These are phyloP conservation scores for Ammodramus savannarum DNA, from an alignment of 2,113 vertebrate genomes.

Conservation along the genomic window DNA sequence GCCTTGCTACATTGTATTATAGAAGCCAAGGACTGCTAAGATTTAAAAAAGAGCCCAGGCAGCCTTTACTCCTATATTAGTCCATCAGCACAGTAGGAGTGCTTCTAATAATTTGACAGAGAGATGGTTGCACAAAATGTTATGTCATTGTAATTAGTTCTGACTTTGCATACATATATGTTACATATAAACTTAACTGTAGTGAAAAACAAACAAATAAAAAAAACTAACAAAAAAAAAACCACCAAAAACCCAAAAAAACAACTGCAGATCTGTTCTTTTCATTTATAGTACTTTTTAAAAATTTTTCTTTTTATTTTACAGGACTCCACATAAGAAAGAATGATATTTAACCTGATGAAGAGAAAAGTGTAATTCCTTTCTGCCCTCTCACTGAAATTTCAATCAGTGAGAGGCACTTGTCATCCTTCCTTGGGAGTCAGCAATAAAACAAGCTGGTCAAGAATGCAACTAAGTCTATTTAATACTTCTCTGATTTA, in stretches of 20 bases:
- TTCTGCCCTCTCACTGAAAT: background rate
- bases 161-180: background rate
- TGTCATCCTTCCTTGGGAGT: background rate
- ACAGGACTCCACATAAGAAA: background rate
- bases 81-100: background rate
- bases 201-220: background rate
- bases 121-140: too few relatives aligned
- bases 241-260: too few relatives aligned
- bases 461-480: background rate
- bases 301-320: background rate
- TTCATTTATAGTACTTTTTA: fast-evolving
- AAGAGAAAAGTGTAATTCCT: background rate
- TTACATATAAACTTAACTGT: background rate
- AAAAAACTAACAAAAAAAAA: too few relatives aligned
- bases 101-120: background rate
- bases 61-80: background rate
- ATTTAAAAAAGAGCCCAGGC: background rate
- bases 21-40: background rate
- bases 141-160: background rate
- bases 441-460: background rate
- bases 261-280: background rate
- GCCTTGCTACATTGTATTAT: background rate
- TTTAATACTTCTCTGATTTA: background rate
- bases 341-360: background rate
- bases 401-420: background rate